phyloP scores from a whole-genome alignment of 2,888 invertebrate genomes.

The Gastracanthus pulcherrimus region DNA sequence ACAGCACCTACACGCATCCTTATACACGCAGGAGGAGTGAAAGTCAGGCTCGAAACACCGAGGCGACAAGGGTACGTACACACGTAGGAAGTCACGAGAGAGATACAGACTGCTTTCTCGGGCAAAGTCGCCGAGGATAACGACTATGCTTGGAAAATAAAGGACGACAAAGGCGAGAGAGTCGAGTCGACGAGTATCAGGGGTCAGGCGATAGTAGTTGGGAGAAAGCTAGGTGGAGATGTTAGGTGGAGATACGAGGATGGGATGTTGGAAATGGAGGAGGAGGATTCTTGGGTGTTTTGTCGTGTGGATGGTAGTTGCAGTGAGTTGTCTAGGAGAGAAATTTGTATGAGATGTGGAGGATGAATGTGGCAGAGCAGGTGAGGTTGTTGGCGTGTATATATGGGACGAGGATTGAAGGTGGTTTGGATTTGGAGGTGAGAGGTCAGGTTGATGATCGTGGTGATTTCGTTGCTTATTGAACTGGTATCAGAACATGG shows the following conservation, averaged over 20 bases:
- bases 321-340: background rate
- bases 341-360: background rate
- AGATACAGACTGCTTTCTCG: background rate
- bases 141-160: background rate
- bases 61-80: background rate
- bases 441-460: too few species aligned
- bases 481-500: too few species aligned
- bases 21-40: background rate
- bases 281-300: background rate
- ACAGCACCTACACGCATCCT: background rate
- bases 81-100: slow-evolving; percentile 7
- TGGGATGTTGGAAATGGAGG: background rate
- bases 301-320: background rate
- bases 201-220: background rate
- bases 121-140: background rate
- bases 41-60: background rate
- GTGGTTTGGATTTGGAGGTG: too few species aligned
- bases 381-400: background rate
- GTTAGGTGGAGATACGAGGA: background rate
- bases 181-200: background rate
- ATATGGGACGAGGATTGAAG: too few species aligned
- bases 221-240: slow-evolving; percentile 13
- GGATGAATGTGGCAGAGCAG: background rate
- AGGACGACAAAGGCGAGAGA: slow-evolving; percentile 8
- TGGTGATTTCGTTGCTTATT: too few species aligned